These are phyloP conservation scores for Pavo muticus DNA, from an alignment of 2,113 vertebrate species.

Conservation along the genomic window DNA sequence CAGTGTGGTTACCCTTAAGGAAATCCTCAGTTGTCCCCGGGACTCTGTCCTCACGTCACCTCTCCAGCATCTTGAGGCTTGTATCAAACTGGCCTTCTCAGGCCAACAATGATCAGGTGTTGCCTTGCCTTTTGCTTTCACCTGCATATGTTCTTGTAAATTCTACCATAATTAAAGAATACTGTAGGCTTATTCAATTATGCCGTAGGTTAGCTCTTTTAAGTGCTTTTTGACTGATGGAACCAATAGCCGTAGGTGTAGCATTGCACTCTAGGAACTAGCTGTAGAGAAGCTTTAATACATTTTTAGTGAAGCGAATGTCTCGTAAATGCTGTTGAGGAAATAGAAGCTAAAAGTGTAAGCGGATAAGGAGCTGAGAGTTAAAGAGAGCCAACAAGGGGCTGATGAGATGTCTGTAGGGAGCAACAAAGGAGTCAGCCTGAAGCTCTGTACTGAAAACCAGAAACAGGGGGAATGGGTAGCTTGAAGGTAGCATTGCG, in stretches of 20 bases:
- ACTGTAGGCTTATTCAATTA: background rate
- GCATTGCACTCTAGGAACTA: background rate
- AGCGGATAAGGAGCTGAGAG: background rate
- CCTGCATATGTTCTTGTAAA: background rate
- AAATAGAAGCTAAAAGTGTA: background rate
- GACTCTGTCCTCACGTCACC: background rate
- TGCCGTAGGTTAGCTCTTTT: background rate
- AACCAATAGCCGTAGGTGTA: background rate
- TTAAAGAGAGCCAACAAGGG: background rate
- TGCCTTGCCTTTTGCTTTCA: background rate
- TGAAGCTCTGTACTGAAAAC: background rate
- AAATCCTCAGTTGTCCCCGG: rapidly evolving
- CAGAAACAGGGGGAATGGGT: background rate
- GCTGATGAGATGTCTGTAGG: background rate
- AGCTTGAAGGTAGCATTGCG: background rate
- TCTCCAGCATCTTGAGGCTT: background rate
- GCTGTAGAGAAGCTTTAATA: background rate
- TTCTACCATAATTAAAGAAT: background rate
- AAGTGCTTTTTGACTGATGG: background rate
- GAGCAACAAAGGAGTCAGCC: background rate
- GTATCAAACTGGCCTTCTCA: background rate
- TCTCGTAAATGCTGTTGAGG: background rate
- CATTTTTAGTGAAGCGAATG: background rate
- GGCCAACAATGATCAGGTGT: background rate
- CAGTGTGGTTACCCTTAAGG: background rate